Evolutionary conservation across 2,113 vertebrate genomes (phyloP), one percentile per base, ranked within the genome.

Genomic region (Penelope pileata): DNA sequence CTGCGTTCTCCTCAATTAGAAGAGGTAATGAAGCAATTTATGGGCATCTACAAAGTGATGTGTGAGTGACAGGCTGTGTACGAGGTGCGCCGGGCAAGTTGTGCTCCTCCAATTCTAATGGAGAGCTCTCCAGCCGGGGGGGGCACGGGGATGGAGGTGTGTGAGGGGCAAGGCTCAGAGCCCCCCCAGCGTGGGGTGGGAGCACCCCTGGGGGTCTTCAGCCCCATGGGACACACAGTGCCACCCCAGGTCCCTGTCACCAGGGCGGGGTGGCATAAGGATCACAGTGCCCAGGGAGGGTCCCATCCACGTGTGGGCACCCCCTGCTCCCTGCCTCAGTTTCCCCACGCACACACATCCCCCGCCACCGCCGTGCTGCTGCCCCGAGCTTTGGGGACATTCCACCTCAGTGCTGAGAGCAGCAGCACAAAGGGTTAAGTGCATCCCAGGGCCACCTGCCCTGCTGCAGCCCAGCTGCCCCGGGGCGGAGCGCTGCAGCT

Each of bases 21-120:
- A 96, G 96, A 96, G 95, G 95, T 97, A 97, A 97, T 97, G 96
- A 97, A 97, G 97, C 97, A 97, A 96, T 97, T 97, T 97, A 97
- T 96, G 97, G 97, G 96, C 96, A 96, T 96, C 96, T 96, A 86
- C 95, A 83, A 96, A 96, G 96, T 97, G 97, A 97, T 92, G 96
- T 96, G 95, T 97, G 96, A 97, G 94, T 97, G 97, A 97, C 96
- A 97, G 96, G 93, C 95, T 92, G 97, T 83, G 95, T 90, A 91
- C 92, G 91, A 96, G 59, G 94, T 32, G 89, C 68, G 34, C 78
- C 75, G 92, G 94, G 74, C 92, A 85, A 96, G 50, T 86, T 85
- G 92, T 56, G 60, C 78, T 93, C 93, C 85, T 94, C 87, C 94
- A 73, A 40, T 96, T 78, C 73, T 91, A 93, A 95, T 94, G 89